Base-by-base conservation (phyloP, 1,140 invertebrate species). In the Meloidogyne floridensis region DNA sequence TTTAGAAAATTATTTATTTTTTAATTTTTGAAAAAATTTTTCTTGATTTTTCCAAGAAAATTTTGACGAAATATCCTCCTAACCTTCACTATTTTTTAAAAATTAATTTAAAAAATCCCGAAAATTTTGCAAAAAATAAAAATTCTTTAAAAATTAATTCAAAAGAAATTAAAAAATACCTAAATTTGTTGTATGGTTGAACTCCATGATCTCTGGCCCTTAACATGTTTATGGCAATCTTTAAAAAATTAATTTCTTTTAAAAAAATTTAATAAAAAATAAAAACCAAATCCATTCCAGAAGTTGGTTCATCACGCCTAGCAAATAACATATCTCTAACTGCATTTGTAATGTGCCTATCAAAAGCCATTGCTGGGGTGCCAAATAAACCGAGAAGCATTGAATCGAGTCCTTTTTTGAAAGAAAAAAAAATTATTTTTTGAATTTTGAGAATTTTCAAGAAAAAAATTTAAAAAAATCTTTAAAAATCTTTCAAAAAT, bases 101-200 rank as follows among this genome's bases (percentile, higher is more conserved):
- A n/a, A n/a, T n/a, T n/a, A n/a, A n/a, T n/a, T n/a, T n/a, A n/a
- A n/a, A n/a, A n/a, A n/a, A n/a, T n/a, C n/a, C n/a, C n/a, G n/a
- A n/a, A n/a, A n/a, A n/a, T n/a, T n/a, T n/a, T n/a, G n/a, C n/a
- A n/a, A n/a, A n/a, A n/a, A n/a, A n/a, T n/a, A n/a, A n/a, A n/a
- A n/a, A n/a, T n/a, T n/a, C n/a, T n/a, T n/a, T 20, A 20, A 20
- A 20, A 20, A 20, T 32, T 20, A 43, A 20, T 51, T 75, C 3
- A 18, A 18, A 11, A 43, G 53, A 56, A 47, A 15, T 75, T 9
- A 10, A 53, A 8, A 91, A 80, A 9, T 86, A 90, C 59, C 93
- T 85, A 87, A 93, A 93, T 42, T 91, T 90, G 82, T 93, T 93
- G 86, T 94, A 94, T n/a, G 92, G 91, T 72, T 92, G 91, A 15